phyloP scores from a whole-genome alignment of 1,140 invertebrate species.

The Pararge aegeria region DNA sequence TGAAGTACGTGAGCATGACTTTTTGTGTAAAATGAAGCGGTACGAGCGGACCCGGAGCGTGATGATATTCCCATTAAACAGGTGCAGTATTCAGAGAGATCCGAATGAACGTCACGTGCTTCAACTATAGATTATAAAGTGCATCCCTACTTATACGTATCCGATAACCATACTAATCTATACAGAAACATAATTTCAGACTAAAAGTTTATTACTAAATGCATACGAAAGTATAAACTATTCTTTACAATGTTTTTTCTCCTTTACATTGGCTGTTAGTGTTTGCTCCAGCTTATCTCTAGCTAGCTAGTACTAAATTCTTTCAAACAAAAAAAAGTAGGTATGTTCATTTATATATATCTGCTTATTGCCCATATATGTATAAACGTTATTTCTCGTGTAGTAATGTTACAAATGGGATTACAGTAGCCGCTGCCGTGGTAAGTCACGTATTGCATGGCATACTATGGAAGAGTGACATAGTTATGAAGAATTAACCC shows the following conservation, averaged over 20 bases:
- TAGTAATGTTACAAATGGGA: neutral
- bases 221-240: no score
- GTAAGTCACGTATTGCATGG: neutral
- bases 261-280: no score
- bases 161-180: constrained; percentile 21
- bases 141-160: no score
- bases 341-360: no score
- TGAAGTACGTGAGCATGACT: constrained; percentile 69
- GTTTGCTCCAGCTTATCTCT: no score
- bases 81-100: constrained; percentile 55
- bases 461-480: neutral
- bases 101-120: constrained; percentile 50
- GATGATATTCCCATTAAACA: constrained; percentile 65
- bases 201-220: no score
- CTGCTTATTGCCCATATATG: no score
- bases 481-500: neutral
- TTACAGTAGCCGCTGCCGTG: neutral
- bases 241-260: no score
- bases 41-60: constrained; percentile 45
- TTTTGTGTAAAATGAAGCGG: constrained; percentile 55
- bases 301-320: no score
- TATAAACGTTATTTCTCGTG: neutral
- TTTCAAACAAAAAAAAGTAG: no score
- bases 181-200: no score
- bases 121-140: constrained; percentile 15